Evolutionary conservation across 2,888 invertebrate genomes (phyloP).

Genomic region (Tubulanus polymorphus): DNA sequence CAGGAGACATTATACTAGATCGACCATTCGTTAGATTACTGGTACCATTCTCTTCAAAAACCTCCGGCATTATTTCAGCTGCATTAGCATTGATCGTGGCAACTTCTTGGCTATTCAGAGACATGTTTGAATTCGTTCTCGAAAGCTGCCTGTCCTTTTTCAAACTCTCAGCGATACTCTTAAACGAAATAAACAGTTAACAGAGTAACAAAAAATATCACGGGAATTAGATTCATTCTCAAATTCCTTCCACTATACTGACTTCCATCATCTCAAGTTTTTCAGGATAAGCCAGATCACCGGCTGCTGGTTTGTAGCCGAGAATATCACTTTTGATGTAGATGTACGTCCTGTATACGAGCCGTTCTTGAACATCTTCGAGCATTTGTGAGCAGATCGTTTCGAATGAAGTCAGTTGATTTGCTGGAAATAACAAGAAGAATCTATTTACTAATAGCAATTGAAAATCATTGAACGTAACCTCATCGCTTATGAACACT

Average conservation of each 20-base stretch:
- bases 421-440: slow-evolving; percentile 53
- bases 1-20: not conserved
- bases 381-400: slow-evolving; percentile 74
- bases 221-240: not conserved
- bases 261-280: slow-evolving; percentile 97
- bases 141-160: slow-evolving; percentile 58
- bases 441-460: not conserved
- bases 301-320: slow-evolving; percentile 73
- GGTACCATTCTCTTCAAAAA: not conserved
- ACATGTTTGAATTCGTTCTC: slow-evolving; percentile 56
- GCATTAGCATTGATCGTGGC: slow-evolving; percentile 51
- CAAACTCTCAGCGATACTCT: slow-evolving; percentile 54
- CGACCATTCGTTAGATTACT: too few species aligned
- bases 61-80: not conserved
- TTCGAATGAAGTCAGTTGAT: slow-evolving; percentile 73
- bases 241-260: not conserved
- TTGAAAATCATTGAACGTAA: not conserved
- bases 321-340: slow-evolving; percentile 89
- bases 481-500: slow-evolving; percentile 43
- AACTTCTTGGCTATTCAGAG: slow-evolving; percentile 69
- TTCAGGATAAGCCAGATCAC: slow-evolving; percentile 96
- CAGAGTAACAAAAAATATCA: not conserved
- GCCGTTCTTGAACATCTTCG: slow-evolving; percentile 87
- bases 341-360: slow-evolving; percentile 91
- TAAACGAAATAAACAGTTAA: slow-evolving; percentile 4